Evolutionary conservation across 2,888 invertebrate genomes (phyloP), one percentile per base, ranked within the genome.

Genomic region (Agrotis segetum): DNA sequence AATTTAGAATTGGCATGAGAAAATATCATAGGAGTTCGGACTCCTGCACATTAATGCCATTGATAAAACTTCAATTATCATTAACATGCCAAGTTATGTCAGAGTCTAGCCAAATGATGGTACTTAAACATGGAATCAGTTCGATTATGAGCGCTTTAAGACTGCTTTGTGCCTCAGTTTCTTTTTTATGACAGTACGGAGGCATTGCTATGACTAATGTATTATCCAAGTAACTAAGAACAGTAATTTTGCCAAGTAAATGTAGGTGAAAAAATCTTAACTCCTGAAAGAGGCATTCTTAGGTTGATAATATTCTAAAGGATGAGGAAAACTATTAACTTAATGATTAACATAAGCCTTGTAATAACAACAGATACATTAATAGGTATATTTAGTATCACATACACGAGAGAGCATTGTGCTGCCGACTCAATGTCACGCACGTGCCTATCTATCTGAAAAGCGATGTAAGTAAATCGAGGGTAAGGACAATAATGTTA

Each of bases 371-470:
- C 56, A 52, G 24, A n/a, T 69, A 70, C 46, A 46, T 17, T 76
- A 67, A 34, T 47, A 71, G 13, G 29, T 34, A 56, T 62, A 62
- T 47, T 50, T 74, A 71, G 65, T 55, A 74, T 60, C 71, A 53
- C 59, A 55, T 66, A 72, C 56, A 70, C 55, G 70, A 80, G 81
- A 84, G 85, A 84, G 85, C 84, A 84, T 81, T 85, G 85, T 87
- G 87, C 83, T 85, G 82, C 83, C 76, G 83, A 81, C 86, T 91
- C 90, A 92, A 92, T 92, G 92, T 91, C 92, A 90, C 87, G 89
- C 92, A 92, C 92, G 92, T 92, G 92, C 89, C 88, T 82, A 88
- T 86, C 84, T 82, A 88, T 87, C 85, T 82, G 81, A 77, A 84
- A 81, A 77, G 82, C 82, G 67, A 78, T 79, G 71, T 72, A 73